phyloP scores from a whole-genome alignment of 2,888 invertebrate genomes.

The Sesamia inferens region DNA sequence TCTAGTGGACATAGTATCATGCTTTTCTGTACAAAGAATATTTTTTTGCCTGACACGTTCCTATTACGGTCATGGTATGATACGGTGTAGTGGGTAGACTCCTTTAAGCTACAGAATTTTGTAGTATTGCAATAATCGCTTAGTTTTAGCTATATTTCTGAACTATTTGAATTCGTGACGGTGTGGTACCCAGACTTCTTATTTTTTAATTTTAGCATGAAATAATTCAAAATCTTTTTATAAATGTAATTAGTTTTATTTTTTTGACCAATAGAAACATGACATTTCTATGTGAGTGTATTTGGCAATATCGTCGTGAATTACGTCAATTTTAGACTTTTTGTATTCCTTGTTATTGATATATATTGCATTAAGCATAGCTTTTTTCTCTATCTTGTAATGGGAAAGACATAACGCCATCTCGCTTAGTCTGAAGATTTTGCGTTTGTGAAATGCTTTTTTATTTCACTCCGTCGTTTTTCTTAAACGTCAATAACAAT shows the following conservation, averaged over 20 bases:
- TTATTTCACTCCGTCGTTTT: background rate
- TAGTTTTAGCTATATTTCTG: background rate
- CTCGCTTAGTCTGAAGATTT: background rate
- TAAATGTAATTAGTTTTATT: background rate
- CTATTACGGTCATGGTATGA: too few species aligned
- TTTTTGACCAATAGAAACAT: background rate
- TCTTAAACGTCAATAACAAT: conserved; percentile 24
- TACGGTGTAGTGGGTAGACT: too few species aligned
- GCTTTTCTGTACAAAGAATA: too few species aligned
- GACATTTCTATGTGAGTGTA: background rate
- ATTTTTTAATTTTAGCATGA: background rate
- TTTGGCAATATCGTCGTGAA: conserved; percentile 3
- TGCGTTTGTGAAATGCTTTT: background rate
- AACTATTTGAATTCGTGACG: background rate
- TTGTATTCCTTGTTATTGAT: background rate
- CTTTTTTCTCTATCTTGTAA: background rate
- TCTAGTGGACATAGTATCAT: too few species aligned
- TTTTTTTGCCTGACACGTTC: too few species aligned
- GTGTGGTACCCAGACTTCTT: background rate
- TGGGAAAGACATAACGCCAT: background rate
- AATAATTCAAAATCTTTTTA: background rate
- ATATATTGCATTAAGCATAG: background rate
- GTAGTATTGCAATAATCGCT: background rate
- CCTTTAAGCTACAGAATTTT: background rate
- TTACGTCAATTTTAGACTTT: background rate